Conservation (phyloP, 2,113 vertebrate genomes). For the Lophotis ruficrista region DNA sequence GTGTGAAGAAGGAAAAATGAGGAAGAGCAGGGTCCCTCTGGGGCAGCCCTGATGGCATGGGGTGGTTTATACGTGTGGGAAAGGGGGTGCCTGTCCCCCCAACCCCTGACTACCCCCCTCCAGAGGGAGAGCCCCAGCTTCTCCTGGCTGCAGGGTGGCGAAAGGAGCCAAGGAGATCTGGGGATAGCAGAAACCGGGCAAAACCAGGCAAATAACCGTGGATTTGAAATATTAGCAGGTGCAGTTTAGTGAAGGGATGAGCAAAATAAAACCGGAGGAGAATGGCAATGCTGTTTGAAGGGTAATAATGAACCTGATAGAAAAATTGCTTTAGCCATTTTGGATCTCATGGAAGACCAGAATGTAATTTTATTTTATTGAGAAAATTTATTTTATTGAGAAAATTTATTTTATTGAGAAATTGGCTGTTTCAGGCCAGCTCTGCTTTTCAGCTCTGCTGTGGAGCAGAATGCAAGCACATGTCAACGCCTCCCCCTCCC, state of each 20-base stretch:
- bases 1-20: background rate
- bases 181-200: background rate
- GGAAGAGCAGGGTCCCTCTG: background rate
- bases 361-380: background rate
- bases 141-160: background rate
- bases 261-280: background rate
- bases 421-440: background rate
- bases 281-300: background rate
- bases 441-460: background rate
- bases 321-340: background rate
- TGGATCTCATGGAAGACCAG: background rate
- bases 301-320: background rate
- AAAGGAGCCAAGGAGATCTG: background rate
- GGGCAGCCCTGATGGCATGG: background rate
- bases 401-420: too few species aligned
- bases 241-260: background rate
- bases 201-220: background rate
- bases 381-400: background rate
- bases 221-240: background rate
- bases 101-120: background rate
- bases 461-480: background rate
- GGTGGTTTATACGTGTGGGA: background rate
- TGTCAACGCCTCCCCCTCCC: rapidly evolving
- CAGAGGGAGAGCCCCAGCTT: background rate
- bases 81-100: background rate